Evolutionary conservation across 2,888 invertebrate genomes (phyloP).

Genomic region (Drosophila leonis): DNA sequence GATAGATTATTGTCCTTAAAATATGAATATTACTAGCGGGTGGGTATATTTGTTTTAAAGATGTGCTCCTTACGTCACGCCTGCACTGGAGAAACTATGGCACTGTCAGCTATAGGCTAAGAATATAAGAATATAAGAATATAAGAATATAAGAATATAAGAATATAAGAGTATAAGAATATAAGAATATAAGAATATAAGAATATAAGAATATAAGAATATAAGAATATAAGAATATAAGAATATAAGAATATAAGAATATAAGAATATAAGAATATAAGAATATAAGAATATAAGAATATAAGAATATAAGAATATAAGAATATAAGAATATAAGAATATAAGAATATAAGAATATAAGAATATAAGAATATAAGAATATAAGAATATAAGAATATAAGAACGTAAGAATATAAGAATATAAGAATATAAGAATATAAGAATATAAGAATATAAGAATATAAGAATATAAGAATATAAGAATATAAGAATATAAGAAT

Average conservation of each 20-base stretch:
- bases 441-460: too few species aligned
- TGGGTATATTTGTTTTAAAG: not conserved
- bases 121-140: slow-evolving; percentile 2
- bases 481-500: too few species aligned
- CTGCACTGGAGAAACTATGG: not conserved
- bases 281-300: not conserved
- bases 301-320: not conserved
- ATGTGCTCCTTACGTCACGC: not conserved
- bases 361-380: slow-evolving; percentile 1
- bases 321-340: too few species aligned
- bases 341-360: not conserved
- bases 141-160: slow-evolving; percentile 2
- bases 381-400: too few species aligned
- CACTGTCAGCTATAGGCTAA: too few species aligned
- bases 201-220: slow-evolving; percentile 2
- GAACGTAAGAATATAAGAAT: too few species aligned
- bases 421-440: too few species aligned
- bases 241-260: slow-evolving; percentile 4
- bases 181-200: slow-evolving; percentile 2
- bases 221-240: slow-evolving; percentile 2
- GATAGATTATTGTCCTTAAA: slow-evolving; percentile 6
- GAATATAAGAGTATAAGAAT: slow-evolving; percentile 2
- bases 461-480: too few species aligned
- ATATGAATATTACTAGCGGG: slow-evolving; percentile 1
- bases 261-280: slow-evolving; percentile 2